Percentiles rank a stretch among this genome's conserved stretches.
Evolutionary conservation across 2,797 vertebrate species (phyloP).

Genomic region (Smutsia temminckii): DNA sequence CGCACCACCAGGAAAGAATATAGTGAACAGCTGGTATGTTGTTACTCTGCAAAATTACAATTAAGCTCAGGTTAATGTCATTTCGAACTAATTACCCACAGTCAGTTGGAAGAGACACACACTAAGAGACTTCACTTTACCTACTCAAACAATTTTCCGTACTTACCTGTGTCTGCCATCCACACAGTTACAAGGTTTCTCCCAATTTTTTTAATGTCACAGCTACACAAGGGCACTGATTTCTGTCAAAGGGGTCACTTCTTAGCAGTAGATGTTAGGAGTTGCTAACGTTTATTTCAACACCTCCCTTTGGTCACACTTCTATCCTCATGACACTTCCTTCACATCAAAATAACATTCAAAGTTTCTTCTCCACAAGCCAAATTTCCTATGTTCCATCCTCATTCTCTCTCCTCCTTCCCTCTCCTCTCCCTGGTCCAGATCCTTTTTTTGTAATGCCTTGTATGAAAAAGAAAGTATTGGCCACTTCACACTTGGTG

Average conservation of each 20-base stretch:
- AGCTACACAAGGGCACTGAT: neutral
- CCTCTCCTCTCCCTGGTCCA: neutral
- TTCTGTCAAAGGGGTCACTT: neutral
- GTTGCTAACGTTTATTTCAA: slow-evolving; percentile 5
- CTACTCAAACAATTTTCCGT: slow-evolving; percentile 8
- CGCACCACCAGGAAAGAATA: slow-evolving; percentile 70
- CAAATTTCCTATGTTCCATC: neutral
- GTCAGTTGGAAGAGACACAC: slow-evolving; percentile 70
- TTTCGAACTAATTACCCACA: slow-evolving; percentile 80
- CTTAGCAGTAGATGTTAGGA: neutral
- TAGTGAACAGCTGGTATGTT: slow-evolving; percentile 80
- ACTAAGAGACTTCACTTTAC: slow-evolving; percentile 50
- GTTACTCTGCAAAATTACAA: slow-evolving; percentile 81
- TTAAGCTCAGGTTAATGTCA: slow-evolving; percentile 82
- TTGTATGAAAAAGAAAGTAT: neutral
- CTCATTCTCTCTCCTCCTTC: neutral
- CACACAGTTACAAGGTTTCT: neutral
- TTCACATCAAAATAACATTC: slow-evolving; percentile 22
- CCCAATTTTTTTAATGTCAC: neutral
- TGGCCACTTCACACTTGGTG: neutral
- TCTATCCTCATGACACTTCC: slow-evolving; percentile 11
- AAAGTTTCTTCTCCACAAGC: neutral
- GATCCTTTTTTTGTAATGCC: neutral
- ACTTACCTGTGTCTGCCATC: neutral
- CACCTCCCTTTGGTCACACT: neutral